Evolutionary conservation across 2,888 invertebrate genomes (phyloP).

Genomic region (Phasia obesa): DNA sequence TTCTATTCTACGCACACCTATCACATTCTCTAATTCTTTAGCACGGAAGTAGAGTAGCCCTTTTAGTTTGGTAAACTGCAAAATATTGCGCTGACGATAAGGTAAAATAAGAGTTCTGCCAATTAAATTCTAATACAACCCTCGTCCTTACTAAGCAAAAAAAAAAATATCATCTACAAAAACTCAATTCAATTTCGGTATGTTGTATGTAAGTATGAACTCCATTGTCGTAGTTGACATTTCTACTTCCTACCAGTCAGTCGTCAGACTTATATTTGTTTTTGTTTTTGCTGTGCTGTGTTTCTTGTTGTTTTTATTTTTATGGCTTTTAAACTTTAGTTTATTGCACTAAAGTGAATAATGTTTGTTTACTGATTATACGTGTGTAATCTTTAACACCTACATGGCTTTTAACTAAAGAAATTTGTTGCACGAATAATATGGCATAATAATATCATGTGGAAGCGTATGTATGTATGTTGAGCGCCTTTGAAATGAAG

Average conservation of each 20-base stretch:
- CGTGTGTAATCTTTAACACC: conserved; percentile 67
- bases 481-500: conserved; percentile 41
- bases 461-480: background rate
- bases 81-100: too few relatives aligned
- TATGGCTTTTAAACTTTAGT: conserved; percentile 65
- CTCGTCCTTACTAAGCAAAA: conserved; percentile 10
- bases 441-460: conserved; percentile 34
- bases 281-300: conserved; percentile 14
- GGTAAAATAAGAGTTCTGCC: too few relatives aligned
- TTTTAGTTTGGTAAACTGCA: too few relatives aligned
- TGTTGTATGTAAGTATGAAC: conserved; percentile 54
- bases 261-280: too few relatives aligned
- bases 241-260: too few relatives aligned
- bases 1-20: too few relatives aligned
- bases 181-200: conserved; percentile 27
- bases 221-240: background rate
- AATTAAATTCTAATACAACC: background rate
- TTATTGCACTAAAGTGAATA: conserved; percentile 63
- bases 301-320: conserved; percentile 19
- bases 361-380: conserved; percentile 66
- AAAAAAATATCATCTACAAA: background rate
- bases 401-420: conserved; percentile 66
- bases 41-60: too few relatives aligned
- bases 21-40: too few relatives aligned
- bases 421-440: conserved; percentile 57